Conservation (phyloP, 2,888 invertebrate species). For the Cosmia trapezina region DNA sequence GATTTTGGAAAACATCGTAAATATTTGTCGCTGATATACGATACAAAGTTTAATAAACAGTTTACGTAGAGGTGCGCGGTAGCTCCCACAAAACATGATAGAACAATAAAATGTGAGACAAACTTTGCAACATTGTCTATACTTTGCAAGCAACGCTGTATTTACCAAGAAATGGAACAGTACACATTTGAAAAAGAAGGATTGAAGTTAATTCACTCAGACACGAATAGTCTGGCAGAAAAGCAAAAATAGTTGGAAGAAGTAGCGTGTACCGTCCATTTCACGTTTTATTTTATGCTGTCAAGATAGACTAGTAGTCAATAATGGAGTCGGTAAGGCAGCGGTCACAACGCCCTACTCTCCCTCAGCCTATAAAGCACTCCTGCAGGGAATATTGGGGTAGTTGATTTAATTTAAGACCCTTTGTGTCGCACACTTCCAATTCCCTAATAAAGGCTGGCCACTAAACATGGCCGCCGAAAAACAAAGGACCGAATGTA, state of each 20-base stretch:
- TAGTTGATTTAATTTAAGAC: conserved; percentile 86
- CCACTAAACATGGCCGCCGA: conserved; percentile 76
- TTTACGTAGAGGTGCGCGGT: conserved; percentile 28
- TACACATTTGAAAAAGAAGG: conserved; percentile 67
- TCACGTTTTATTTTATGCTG: conserved; percentile 66
- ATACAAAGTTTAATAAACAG: conserved; percentile 45
- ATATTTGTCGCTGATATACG: conserved; percentile 42
- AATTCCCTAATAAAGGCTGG: conserved; percentile 84
- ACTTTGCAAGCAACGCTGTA: conserved; percentile 66
- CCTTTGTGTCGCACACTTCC: conserved; percentile 85
- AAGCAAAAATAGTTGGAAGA: conserved; percentile 44
- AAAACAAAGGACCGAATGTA: conserved; percentile 79
- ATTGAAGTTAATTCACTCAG: conserved; percentile 67
- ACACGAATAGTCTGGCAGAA: conserved; percentile 53
- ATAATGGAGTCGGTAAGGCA: conserved; percentile 68
- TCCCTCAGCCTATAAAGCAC: conserved; percentile 75
- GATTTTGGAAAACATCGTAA: conserved; percentile 31
- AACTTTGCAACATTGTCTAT: conserved; percentile 70
- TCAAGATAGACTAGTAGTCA: conserved; percentile 69
- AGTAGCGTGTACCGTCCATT: conserved; percentile 48
- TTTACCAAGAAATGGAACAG: conserved; percentile 63
- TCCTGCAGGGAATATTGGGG: conserved; percentile 81
- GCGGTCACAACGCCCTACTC: conserved; percentile 67
- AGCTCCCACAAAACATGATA: conserved; percentile 64
- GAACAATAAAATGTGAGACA: conserved; percentile 72